Conservation (phyloP, 2,797 vertebrate species). For the Sphenodon punctatus region DNA sequence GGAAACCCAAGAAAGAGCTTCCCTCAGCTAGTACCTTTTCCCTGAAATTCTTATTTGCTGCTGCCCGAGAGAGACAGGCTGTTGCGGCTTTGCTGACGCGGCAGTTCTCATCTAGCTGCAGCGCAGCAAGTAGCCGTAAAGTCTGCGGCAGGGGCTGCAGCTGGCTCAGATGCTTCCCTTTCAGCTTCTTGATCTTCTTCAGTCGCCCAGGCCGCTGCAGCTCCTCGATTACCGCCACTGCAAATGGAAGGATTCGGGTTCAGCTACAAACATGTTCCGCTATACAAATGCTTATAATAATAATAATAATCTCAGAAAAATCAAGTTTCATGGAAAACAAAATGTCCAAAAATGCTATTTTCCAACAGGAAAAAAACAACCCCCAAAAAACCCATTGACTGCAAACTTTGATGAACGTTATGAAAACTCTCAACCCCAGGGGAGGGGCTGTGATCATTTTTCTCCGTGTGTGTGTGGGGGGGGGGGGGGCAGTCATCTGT, state of each 20-base stretch:
- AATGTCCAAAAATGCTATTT: no score
- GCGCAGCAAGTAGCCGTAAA: conserved; percentile 80
- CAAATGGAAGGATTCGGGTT: not conserved
- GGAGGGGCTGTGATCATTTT: no score
- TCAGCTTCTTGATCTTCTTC: conserved; percentile 82
- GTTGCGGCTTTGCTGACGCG: conserved; percentile 82
- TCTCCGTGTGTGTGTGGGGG: no score
- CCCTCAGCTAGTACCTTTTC: conserved; percentile 80
- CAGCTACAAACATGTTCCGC: not conserved
- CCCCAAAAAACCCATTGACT: no score
- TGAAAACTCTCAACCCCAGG: no score
- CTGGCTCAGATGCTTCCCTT: conserved; percentile 78
- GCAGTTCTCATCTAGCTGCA: conserved; percentile 87
- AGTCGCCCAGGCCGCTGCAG: conserved; percentile 81
- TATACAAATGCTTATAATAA: no score
- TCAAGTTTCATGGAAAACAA: no score
- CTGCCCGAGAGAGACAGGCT: conserved; percentile 75
- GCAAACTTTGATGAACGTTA: no score
- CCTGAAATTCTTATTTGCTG: conserved; percentile 78
- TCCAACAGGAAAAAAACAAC: no score
- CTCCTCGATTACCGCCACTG: conserved; percentile 85
- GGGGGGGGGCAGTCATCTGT: no score
- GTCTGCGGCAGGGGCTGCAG: conserved; percentile 87
- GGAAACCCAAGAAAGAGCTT: not conserved
- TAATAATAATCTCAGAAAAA: no score